Evolutionary conservation across 2,797 vertebrate genomes (phyloP), one percentile per base, ranked within the genome.

Genomic region (Tolypeutes matacus): DNA sequence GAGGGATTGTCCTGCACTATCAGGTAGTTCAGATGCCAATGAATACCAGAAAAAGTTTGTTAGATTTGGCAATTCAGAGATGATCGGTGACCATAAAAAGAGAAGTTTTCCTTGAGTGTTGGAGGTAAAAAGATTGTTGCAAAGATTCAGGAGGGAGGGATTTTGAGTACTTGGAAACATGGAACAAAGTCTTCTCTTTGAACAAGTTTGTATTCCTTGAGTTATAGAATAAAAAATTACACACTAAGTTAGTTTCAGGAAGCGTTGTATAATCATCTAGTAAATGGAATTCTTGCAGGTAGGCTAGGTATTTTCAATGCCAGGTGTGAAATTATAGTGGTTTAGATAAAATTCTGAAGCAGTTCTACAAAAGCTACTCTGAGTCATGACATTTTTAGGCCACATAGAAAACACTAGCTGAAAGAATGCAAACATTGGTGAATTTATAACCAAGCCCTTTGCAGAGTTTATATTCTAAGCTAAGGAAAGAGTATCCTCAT

Each of bases 311-410:
- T 83, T 95, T 97, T 95, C 83, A 95, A 93, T 87, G 51, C 96
- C 76, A 82, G 86, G 94, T 97, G 72, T 96, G 84, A 96, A 97
- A 97, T 96, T 96, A 96, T 65, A 94, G 93, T 89, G 72, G 75
- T 95, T 96, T 94, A 56, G 62, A 94, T 93, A 96, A 95, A 95
- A 97, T 65, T 95, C 92, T 93, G 91, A 97, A 94, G 86, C 89
- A 93, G 70, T 96, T 97, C 94, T 93, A 70, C 76, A 97, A 97
- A 95, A 96, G 91, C 86, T 77, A 77, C 86, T 87, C 75, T 94
- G 89, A 96, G 89, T 97, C 91, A 91, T 95, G 95, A 94, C 94
- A 96, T 96, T 97, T 97, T 97, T 72, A 96, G 97, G 91, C 93
- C 91, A 95, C 36, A 51, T 23, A 34, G 76, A 94, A 97, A 96